Evolutionary conservation across 1,140 invertebrate species (phyloP), one percentile per base, ranked within the genome.

Genomic region (Bombus waltoni): DNA sequence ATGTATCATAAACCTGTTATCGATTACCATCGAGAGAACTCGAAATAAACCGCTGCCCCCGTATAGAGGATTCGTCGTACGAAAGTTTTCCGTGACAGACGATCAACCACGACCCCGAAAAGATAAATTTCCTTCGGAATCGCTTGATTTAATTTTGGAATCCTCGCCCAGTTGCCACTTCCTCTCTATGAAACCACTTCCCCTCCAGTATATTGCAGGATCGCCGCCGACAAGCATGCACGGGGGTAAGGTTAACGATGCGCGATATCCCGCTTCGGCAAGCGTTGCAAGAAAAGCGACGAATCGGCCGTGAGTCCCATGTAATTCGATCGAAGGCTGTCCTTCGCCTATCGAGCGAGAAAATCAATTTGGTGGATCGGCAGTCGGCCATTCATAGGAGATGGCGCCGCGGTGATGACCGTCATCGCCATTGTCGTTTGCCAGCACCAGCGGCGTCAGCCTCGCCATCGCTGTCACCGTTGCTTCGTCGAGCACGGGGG

Each of bases 341-440:
- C 25, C 35, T 32, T 81, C 82, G 71, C 28, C n/a, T 35, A 70
- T 74, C 65, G 65, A 76, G 44, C 72, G 47, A 42, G 25, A 53
- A 83, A 83, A 85, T 90, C 85, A 90, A 87, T 89, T 87, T 73
- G 18, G 76, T n/a, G 38, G 40, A 53, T 22, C 66, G 53, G n/a
- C 32, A 25, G 62, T 65, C 28, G 73, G 57, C 57, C 81, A 79
- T 90, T 87, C 65, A 83, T 44, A 53, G 78, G 28, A 35, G 66
- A 85, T 44, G 88, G 79, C 66, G 71, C 65, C 74, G 65, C 74
- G 70, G 59, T 53, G 88, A 88, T 81, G 88, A 82, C 65, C 86
- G 83, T 85, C 81, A 87, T 78, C 79, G 70, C 47, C 82, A 86
- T 90, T 85, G 86, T 89, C 88, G 79, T 53, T 65, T 66, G 74